These are phyloP conservation scores for Acrocephalus kingi DNA, from an alignment of 2,113 vertebrate species.

Conservation along the genomic window DNA sequence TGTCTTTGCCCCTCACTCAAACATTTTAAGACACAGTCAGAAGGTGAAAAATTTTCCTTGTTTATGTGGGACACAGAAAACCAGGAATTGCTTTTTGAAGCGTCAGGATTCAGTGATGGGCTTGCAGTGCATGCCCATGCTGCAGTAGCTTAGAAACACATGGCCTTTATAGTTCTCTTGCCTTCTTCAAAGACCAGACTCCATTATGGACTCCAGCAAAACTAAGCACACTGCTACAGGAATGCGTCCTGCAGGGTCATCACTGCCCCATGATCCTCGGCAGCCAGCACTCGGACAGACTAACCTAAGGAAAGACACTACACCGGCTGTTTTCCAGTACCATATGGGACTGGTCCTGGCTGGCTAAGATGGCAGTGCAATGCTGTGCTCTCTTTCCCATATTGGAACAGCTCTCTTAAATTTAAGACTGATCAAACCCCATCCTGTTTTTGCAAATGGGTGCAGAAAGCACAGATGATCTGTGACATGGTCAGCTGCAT, in stretches of 20 bases:
- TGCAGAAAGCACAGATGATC: background rate
- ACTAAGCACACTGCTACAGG: background rate
- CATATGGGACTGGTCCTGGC: fast-evolving
- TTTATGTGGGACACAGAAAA: background rate
- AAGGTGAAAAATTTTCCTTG: background rate
- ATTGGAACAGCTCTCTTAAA: background rate
- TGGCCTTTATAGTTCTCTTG: background rate
- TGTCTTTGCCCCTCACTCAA: background rate
- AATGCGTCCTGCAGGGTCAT: background rate
- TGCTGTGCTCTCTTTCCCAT: background rate
- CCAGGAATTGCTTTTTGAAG: too few relatives aligned
- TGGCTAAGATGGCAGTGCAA: background rate
- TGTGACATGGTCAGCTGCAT: background rate
- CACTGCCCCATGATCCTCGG: background rate
- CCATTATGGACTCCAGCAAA: background rate
- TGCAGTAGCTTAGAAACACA: background rate
- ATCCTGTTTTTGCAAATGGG: background rate
- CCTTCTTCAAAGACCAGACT: background rate
- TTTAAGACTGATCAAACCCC: background rate
- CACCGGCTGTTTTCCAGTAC: fast-evolving
- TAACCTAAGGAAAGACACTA: too few relatives aligned
- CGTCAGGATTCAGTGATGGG: background rate
- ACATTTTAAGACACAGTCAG: background rate
- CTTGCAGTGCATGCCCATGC: background rate
- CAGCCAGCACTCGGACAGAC: too few relatives aligned